Conservation (phyloP, 2,888 invertebrate genomes). For the Aelia acuminata region DNA sequence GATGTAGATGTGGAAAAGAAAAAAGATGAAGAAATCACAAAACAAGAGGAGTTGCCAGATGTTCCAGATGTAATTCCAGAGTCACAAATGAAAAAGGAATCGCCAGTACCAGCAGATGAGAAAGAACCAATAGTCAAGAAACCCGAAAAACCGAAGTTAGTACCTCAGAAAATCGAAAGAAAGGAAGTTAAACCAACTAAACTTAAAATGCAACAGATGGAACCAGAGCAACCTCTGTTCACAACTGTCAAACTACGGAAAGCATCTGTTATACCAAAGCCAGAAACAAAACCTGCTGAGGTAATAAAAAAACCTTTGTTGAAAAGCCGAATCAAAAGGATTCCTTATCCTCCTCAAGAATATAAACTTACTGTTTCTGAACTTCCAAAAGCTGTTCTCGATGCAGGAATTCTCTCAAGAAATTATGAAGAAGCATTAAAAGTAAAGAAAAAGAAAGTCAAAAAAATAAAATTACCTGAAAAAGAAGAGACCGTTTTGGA, state of each 20-base stretch:
- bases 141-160: conserved; percentile 66
- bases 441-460: conserved; percentile 73
- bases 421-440: conserved; percentile 80
- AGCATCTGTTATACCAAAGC: conserved; percentile 63
- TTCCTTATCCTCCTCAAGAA: conserved; percentile 74
- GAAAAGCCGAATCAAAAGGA: conserved; percentile 64
- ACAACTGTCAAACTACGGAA: conserved; percentile 65
- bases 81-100: conserved; percentile 51
- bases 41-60: conserved; percentile 66
- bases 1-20: conserved; percentile 66
- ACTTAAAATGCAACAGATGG: conserved; percentile 63
- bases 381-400: conserved; percentile 72
- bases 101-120: conserved; percentile 50
- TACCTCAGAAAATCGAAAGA: conserved; percentile 65
- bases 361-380: conserved; percentile 72
- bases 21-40: conserved; percentile 64
- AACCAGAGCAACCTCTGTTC: conserved; percentile 63
- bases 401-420: conserved; percentile 79
- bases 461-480: conserved; percentile 70
- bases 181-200: conserved; percentile 66
- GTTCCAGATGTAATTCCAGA: conserved; percentile 29
- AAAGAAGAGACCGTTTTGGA: conserved; percentile 70
- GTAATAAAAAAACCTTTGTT: conserved; percentile 64
- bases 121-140: conserved; percentile 61
- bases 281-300: conserved; percentile 62